These are phyloP conservation scores for Chaunax sp. DNA, from an alignment of 2,797 vertebrate species.

Conservation along the genomic window DNA sequence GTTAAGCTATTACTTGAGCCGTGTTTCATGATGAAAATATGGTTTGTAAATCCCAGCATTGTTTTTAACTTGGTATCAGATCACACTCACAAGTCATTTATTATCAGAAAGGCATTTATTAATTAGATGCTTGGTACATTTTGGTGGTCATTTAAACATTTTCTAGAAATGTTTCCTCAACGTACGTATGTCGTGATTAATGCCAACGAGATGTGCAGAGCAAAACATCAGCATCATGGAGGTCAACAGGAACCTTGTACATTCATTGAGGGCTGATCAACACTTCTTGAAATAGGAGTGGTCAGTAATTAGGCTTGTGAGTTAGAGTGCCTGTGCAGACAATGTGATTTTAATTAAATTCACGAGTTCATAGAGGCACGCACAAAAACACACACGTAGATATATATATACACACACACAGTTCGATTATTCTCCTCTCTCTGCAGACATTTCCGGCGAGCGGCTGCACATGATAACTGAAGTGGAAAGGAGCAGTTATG, in stretches of 20 bases:
- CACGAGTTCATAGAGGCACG: slow-evolving; percentile 13
- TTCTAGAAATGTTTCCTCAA: slow-evolving; percentile 21
- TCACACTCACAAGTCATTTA: slow-evolving; percentile 42
- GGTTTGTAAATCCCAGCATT: slow-evolving; percentile 35
- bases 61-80: slow-evolving; percentile 24
- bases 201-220: slow-evolving; percentile 53
- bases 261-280: slow-evolving; percentile 66
- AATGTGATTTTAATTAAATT: slow-evolving; percentile 47
- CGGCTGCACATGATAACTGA: slow-evolving; percentile 70
- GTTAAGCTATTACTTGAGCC: slow-evolving; percentile 5
- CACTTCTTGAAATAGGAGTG: slow-evolving; percentile 37
- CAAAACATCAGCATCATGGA: slow-evolving; percentile 37
- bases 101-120: slow-evolving; percentile 36
- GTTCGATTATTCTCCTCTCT: slow-evolving; percentile 58
- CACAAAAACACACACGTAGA: slow-evolving; percentile 6
- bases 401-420: slow-evolving; percentile 8
- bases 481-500: slow-evolving; percentile 67
- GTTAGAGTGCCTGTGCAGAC: slow-evolving; percentile 59
- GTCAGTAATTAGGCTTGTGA: slow-evolving; percentile 53
- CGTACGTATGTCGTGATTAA: slow-evolving; percentile 47
- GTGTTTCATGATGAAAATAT: slow-evolving; percentile 51
- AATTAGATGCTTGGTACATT: slow-evolving; percentile 2
- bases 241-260: slow-evolving; percentile 56
- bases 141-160: slow-evolving; percentile 23
- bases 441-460: slow-evolving; percentile 63